A percentile compares a stretch with the other conserved stretches of the same genome.
Evolutionary conservation across 2,113 vertebrate species (phyloP).

Genomic region (Tetrao urogallus): DNA sequence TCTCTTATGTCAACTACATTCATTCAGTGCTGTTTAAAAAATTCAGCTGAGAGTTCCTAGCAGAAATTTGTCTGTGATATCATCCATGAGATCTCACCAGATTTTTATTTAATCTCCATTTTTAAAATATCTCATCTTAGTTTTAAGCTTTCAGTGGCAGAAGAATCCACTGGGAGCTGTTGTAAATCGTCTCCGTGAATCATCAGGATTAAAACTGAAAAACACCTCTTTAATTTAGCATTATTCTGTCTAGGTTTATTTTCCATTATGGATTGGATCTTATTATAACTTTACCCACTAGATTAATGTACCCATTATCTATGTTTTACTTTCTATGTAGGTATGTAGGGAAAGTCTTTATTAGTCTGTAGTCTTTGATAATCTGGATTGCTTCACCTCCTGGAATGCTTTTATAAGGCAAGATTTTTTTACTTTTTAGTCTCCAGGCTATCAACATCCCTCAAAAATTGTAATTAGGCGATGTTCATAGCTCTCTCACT

Average conservation of each 20-base stretch:
- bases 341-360: background rate
- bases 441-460: background rate
- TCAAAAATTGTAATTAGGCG: background rate
- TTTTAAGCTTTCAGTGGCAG: background rate
- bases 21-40: background rate
- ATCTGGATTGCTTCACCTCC: background rate
- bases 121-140: background rate
- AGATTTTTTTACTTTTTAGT: background rate
- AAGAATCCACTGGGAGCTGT: background rate
- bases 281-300: background rate
- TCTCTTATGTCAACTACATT: background rate
- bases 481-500: background rate
- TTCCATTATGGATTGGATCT: background rate
- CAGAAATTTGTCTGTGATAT: background rate
- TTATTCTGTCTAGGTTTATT: background rate
- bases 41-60: background rate
- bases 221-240: background rate
- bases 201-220: background rate
- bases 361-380: background rate
- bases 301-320: background rate
- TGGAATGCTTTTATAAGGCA: background rate
- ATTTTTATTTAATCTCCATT: background rate
- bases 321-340: background rate
- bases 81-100: background rate
- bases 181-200: background rate